These are phyloP conservation scores for Eurypyga helias DNA, from an alignment of 2,113 vertebrate genomes.

Conservation along the genomic window DNA sequence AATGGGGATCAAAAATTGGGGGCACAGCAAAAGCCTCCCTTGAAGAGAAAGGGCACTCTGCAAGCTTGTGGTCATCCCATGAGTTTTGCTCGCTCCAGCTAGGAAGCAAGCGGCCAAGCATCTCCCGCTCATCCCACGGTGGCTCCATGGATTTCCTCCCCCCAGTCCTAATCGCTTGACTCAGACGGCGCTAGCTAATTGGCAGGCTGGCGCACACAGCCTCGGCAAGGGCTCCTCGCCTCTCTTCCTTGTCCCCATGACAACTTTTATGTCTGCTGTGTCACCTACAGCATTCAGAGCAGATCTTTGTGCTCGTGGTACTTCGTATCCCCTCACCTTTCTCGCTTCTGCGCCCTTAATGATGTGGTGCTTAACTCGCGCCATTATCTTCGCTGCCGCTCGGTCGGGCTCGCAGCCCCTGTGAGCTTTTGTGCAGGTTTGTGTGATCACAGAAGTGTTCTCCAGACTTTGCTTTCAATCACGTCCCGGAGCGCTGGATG, in stretches of 20 bases:
- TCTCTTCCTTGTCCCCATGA: conserved; percentile 46
- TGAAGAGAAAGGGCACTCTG: not conserved
- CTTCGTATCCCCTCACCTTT: not conserved
- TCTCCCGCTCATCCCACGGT: rapidly evolving
- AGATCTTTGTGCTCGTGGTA: not conserved
- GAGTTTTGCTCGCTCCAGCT: not conserved
- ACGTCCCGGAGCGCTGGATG: not conserved
- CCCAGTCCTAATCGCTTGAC: not conserved
- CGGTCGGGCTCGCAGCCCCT: not conserved
- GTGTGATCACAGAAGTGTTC: not conserved
- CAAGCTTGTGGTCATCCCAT: not conserved
- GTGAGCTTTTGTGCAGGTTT: not conserved
- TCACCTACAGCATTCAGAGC: not conserved
- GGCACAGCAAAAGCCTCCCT: not conserved
- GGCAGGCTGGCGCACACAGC: not conserved
- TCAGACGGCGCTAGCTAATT: not conserved
- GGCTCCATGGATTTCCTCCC: not conserved
- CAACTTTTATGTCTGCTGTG: not conserved
- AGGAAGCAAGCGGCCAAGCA: not conserved
- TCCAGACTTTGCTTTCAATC: not conserved
- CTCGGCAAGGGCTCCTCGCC: not conserved
- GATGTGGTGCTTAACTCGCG: not conserved
- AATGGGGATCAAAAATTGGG: rapidly evolving
- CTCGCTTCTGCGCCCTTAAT: not conserved
- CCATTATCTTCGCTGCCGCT: not conserved